Evolutionary conservation across 2,888 invertebrate genomes (phyloP), one percentile per base, ranked within the genome.

Genomic region (Eurytoma californica): DNA sequence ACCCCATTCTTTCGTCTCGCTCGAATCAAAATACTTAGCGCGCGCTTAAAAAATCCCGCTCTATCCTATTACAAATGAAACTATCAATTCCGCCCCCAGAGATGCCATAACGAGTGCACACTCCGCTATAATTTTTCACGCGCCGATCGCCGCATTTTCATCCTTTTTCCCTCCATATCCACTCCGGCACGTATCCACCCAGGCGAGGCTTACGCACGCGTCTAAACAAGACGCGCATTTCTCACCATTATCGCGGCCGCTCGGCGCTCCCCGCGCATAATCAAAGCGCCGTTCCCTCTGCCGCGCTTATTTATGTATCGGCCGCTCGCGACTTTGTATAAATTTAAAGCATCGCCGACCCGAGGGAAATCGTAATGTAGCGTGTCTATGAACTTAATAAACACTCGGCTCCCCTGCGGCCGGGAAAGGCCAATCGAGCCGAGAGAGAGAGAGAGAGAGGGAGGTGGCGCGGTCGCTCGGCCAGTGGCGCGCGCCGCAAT

Each of bases 401-500:
- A 77, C 77, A 70, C 69, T 63, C 55, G 20, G n/a, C 66, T 49
- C 66, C n/a, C 57, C 13, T 49, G 39, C 20, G 61, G 49, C 39
- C 49, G 24, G 1, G 16, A 30, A 61, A 60, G 30, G 51, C 20
- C 51, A 16, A 24, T 53, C 14, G 20, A 20, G 24, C 18, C 12
- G 20, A 12, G 16, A 18, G n/a, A 20, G n/a, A 66, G 30, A n/a
- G n/a, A n/a, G 18, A 24, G 55, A 20, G 55, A 18, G n/a, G 39
- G n/a, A 66, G 30, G 18, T 51, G 57, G 24, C 39, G 51, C 18
- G 66, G 77, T 67, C 83, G 84, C 84, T 39, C 39, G 85, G 87
- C 87, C 88, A 87, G 39, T 39, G 39, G 82, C 87, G 86, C 86
- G 86, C 86, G 39, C 86, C 87, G 87, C 89, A 88, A 89, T 89